A percentile compares a stretch with the other conserved stretches of the same genome.
phyloP scores from a whole-genome alignment of 35 echinoderm and acorn worm species.

The Holothuria glaberrima region DNA sequence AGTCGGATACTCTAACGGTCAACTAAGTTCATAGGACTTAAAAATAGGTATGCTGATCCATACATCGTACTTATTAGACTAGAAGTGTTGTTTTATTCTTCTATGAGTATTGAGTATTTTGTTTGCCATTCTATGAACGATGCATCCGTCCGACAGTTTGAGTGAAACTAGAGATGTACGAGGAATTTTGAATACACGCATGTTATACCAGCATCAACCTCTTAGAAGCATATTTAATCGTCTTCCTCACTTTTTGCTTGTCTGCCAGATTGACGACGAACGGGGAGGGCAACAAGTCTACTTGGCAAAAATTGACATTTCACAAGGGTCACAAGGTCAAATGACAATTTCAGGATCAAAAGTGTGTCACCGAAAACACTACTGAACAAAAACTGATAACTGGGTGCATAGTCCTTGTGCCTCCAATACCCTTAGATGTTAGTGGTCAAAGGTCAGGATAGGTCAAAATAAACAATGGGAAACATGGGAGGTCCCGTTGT shows the following conservation, averaged over 20 bases:
- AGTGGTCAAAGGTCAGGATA: too few species aligned
- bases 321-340: not conserved
- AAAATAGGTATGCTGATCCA: slow-evolving; percentile 3
- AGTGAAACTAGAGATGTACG: not conserved
- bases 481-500: too few species aligned
- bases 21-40: too few species aligned
- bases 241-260: not conserved
- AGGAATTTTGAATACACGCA: too few species aligned
- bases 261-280: not conserved
- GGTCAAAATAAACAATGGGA: too few species aligned
- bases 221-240: not conserved
- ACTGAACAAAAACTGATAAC: not conserved
- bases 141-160: not conserved
- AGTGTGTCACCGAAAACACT: not conserved
- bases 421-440: too few species aligned
- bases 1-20: too few species aligned
- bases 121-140: slow-evolving; percentile 18
- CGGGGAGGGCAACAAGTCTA: not conserved
- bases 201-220: too few species aligned
- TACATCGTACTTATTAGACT: not conserved
- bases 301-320: not conserved
- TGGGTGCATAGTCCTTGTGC: too few species aligned
- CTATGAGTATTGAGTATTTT: slow-evolving; percentile 11
- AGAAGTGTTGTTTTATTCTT: slow-evolving; percentile 13
- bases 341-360: not conserved